A percentile compares a stretch with the other conserved stretches of the same genome.
Conservation (phyloP, 92 coral and sea anemone species). For the Zoanthus solanderi region DNA sequence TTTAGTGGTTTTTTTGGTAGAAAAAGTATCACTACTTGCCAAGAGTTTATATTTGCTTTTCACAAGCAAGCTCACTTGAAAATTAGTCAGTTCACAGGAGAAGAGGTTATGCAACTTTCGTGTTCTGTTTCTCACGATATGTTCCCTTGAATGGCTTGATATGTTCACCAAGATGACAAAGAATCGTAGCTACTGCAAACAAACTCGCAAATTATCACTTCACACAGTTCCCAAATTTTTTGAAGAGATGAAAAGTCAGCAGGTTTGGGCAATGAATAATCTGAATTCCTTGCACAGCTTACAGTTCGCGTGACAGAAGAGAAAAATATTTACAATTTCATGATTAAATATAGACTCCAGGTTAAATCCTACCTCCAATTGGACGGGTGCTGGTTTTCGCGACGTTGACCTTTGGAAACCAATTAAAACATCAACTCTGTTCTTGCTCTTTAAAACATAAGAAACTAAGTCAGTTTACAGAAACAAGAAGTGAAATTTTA, state of each 20-base stretch:
- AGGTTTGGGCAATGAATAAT: neutral
- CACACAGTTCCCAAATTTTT: neutral
- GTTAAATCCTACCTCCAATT: neutral
- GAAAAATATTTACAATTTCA: neutral
- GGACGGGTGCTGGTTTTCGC: neutral
- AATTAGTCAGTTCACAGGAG: neutral
- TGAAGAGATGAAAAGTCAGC: neutral
- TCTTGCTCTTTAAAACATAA: neutral
- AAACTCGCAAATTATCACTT: neutral
- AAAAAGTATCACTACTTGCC: too few relatives aligned
- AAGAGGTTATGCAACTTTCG: neutral
- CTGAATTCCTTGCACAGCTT: neutral
- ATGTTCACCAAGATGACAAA: neutral
- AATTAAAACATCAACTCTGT: neutral
- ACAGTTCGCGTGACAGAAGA: conserved; percentile 25
- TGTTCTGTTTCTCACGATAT: neutral
- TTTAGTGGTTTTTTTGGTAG: too few relatives aligned
- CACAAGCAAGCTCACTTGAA: neutral
- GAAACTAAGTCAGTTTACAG: neutral
- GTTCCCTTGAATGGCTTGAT: neutral
- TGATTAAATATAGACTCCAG: neutral
- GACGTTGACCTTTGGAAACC: conserved; percentile 22
- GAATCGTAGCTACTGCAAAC: too few relatives aligned
- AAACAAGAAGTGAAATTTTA: neutral
- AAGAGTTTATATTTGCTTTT: neutral